phyloP scores from a whole-genome alignment of 2,113 vertebrate species.

The Irena cyanogastra region DNA sequence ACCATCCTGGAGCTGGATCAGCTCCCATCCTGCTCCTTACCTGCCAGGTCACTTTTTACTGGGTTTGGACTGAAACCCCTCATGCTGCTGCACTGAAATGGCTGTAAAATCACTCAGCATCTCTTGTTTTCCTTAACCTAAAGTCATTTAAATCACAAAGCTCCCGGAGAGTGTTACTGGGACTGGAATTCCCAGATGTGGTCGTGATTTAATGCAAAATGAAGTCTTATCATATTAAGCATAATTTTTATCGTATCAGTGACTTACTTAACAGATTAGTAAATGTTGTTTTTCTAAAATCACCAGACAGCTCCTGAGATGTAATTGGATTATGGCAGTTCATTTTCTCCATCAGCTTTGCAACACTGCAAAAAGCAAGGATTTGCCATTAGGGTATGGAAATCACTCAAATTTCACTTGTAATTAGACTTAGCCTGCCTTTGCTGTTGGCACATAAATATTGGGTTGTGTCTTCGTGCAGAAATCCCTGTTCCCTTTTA shows the following conservation, averaged over 20 bases:
- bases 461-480: background rate
- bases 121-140: slow-evolving; percentile 16
- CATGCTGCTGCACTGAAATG: background rate
- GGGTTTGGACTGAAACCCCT: background rate
- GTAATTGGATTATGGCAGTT: slow-evolving; percentile 23
- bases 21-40: background rate
- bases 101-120: background rate
- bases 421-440: background rate
- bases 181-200: background rate
- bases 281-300: slow-evolving; percentile 13
- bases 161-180: background rate
- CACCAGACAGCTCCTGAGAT: background rate
- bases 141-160: background rate
- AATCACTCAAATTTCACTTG: background rate
- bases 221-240: slow-evolving; percentile 22
- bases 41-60: background rate
- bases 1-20: background rate
- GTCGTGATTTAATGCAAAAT: background rate
- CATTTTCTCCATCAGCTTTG: background rate
- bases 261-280: slow-evolving; percentile 16
- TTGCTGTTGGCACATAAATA: background rate
- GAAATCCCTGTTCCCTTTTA: background rate
- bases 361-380: background rate
- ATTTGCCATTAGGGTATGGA: background rate
- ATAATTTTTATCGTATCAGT: slow-evolving; percentile 31